Evolutionary conservation across 2,113 vertebrate genomes (phyloP).

Genomic region (Petaurus breviceps): DNA sequence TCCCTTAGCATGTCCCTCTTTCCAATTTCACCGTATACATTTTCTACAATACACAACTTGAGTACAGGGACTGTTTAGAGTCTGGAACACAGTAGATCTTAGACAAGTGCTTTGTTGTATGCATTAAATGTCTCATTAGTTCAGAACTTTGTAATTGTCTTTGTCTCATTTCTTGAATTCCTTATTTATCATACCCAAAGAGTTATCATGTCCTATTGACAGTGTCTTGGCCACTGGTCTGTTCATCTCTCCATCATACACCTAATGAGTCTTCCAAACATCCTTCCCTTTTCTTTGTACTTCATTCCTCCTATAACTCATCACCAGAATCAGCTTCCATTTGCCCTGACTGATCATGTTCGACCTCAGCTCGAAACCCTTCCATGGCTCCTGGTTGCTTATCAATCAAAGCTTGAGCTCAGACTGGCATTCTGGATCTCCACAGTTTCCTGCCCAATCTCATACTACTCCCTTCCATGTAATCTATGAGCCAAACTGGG

Average conservation of each 20-base stretch:
- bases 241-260: neutral
- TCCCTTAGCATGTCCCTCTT: neutral
- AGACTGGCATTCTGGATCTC: neutral
- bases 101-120: neutral
- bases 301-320: neutral
- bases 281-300: neutral
- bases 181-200: neutral
- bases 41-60: neutral
- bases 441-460: no score
- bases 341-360: neutral
- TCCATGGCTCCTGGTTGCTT: neutral
- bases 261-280: neutral
- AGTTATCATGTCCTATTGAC: neutral
- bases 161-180: neutral
- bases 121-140: neutral
- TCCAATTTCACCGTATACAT: neutral
- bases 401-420: neutral
- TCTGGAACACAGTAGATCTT: neutral
- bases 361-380: no score
- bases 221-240: neutral
- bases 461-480: no score
- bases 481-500: no score
- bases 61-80: neutral
- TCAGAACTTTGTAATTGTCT: neutral
- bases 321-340: neutral